Evolutionary conservation across 2,797 vertebrate species (phyloP).

Genomic region (Eremophila alpestris): DNA sequence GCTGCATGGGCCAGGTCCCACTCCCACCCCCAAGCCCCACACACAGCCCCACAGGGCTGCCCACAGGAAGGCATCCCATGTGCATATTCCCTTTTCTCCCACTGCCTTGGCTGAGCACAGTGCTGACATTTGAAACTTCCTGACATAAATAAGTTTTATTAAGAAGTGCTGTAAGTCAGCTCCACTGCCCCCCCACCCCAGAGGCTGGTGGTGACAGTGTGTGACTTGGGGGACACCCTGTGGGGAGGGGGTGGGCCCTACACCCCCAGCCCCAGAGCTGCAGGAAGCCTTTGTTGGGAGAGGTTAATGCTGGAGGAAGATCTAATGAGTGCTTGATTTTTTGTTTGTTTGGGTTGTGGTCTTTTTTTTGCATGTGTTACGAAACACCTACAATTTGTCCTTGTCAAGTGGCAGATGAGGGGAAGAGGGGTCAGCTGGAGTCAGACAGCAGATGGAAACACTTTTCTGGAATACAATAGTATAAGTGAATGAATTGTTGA

Average conservation of each 20-base stretch:
- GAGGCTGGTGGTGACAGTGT: neutral
- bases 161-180: neutral
- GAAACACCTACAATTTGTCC: conserved; percentile 55
- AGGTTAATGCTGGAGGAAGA: conserved; percentile 42
- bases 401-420: conserved; percentile 46
- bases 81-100: neutral
- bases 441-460: conserved; percentile 84
- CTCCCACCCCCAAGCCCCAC: neutral
- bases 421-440: conserved; percentile 75
- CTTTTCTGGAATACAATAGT: conserved; percentile 83
- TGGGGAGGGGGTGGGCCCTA: accelerated
- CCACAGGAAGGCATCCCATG: accelerated
- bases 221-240: neutral
- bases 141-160: conserved; percentile 1
- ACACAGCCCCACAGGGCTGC: accelerated
- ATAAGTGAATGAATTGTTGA: conserved; percentile 77
- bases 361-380: conserved; percentile 9
- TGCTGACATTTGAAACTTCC: conserved; percentile 49
- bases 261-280: neutral
- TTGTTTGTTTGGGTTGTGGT: conserved; percentile 53
- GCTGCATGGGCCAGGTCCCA: accelerated
- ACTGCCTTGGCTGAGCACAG: neutral
- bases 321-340: conserved; percentile 35
- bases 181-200: accelerated
- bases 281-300: conserved; percentile 20